Conservation (phyloP, 2,888 invertebrate species). For the Drosophila infuscata region DNA sequence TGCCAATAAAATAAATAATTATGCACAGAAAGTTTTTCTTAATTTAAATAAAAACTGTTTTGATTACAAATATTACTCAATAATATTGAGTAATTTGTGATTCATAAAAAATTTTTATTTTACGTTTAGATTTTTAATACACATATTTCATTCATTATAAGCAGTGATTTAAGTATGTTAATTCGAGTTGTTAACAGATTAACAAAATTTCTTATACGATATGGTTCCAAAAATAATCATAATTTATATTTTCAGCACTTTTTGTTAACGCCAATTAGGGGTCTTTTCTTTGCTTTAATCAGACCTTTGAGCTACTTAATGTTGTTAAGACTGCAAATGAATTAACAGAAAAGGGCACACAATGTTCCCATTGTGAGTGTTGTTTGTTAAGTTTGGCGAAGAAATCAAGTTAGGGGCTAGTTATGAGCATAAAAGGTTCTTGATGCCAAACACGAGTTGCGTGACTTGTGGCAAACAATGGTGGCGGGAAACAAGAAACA, state of each 20-base stretch:
- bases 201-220: neutral
- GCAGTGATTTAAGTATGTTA: neutral
- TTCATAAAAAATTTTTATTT: neutral
- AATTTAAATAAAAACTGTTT: neutral
- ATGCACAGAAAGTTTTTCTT: neutral
- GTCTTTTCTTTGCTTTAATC: slow-evolving; percentile 8
- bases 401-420: slow-evolving; percentile 57
- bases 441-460: slow-evolving; percentile 48
- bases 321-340: slow-evolving; percentile 25
- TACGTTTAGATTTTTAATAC: neutral
- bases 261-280: slow-evolving; percentile 18
- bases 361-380: slow-evolving; percentile 19
- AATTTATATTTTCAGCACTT: neutral
- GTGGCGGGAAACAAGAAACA: slow-evolving; percentile 23
- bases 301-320: slow-evolving; percentile 29
- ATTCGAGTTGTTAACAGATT: neutral
- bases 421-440: slow-evolving; percentile 53
- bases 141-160: neutral
- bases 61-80: too few species aligned
- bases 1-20: neutral
- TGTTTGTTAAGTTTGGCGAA: slow-evolving; percentile 53
- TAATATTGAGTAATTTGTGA: neutral
- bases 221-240: slow-evolving; percentile 1
- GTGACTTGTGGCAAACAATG: slow-evolving; percentile 67
- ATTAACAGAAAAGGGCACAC: slow-evolving; percentile 50